Evolutionary conservation across 2,113 vertebrate genomes (phyloP).

Genomic region (Panurus biarmicus): DNA sequence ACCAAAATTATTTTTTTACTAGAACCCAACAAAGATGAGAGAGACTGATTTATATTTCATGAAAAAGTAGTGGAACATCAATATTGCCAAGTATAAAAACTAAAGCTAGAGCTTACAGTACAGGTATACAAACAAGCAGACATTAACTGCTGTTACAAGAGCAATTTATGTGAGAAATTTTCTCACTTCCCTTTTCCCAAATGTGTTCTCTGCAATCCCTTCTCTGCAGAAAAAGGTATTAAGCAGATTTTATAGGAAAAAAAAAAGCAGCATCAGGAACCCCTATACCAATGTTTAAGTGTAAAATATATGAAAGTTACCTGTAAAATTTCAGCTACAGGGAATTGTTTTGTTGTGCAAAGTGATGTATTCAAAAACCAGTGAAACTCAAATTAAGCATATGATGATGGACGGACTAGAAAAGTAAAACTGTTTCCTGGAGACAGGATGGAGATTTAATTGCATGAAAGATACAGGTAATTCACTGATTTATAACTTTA

Average conservation of each 20-base stretch:
- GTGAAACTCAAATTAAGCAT: neutral
- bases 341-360: neutral
- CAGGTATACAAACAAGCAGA: neutral
- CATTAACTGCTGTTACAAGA: rapidly evolving
- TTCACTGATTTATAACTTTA: neutral
- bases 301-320: neutral
- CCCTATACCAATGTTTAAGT: neutral
- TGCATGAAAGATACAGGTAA: neutral
- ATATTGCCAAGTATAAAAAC: neutral
- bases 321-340: neutral
- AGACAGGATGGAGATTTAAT: neutral
- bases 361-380: neutral
- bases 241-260: neutral
- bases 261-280: neutral
- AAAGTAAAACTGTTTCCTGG: neutral
- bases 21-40: neutral
- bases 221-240: neutral
- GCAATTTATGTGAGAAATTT: neutral
- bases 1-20: neutral
- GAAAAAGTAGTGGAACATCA: neutral
- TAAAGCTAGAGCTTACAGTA: neutral
- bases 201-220: neutral
- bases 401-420: neutral
- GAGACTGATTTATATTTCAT: neutral
- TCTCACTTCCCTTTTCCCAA: neutral